Conservation (phyloP, 2,888 invertebrate genomes). For the Belgica antarctica region DNA sequence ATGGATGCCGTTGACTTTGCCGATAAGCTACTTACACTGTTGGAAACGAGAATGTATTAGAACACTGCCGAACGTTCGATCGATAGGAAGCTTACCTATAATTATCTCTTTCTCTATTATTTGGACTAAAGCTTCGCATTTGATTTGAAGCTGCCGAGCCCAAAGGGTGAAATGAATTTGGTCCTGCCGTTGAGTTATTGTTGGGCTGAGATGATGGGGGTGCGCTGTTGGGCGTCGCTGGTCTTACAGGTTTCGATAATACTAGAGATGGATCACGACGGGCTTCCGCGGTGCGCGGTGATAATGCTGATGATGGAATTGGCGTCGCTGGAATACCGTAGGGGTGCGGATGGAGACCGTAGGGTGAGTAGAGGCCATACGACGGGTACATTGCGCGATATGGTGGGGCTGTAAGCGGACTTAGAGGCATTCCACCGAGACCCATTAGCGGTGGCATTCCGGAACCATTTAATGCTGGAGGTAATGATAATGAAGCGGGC, state of each 20-base stretch:
- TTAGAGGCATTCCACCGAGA: background rate
- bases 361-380: conserved; percentile 71
- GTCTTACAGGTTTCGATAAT: conserved; percentile 47
- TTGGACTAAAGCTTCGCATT: conserved; percentile 74
- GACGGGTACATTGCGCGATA: conserved; percentile 55
- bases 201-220: conserved; percentile 44
- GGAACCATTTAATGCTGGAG: conserved; percentile 49
- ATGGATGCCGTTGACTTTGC: conserved; percentile 58
- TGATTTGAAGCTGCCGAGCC: conserved; percentile 59
- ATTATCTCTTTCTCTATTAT: conserved; percentile 77
- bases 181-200: conserved; percentile 52
- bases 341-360: conserved; percentile 71
- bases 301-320: conserved; percentile 63
- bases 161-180: conserved; percentile 55
- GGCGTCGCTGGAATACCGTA: conserved; percentile 61
- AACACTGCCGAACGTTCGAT: background rate
- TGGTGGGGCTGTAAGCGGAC: conserved; percentile 49
- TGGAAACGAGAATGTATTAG: background rate
- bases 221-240: conserved; percentile 47
- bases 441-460: conserved; percentile 46
- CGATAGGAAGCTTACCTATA: conserved; percentile 73
- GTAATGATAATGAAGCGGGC: conserved; percentile 26
- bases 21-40: conserved; percentile 79
- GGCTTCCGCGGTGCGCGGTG: conserved; percentile 63
- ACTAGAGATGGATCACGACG: conserved; percentile 50